phyloP scores from a whole-genome alignment of 2,113 vertebrate species.

The Colistium nudipinnis region DNA sequence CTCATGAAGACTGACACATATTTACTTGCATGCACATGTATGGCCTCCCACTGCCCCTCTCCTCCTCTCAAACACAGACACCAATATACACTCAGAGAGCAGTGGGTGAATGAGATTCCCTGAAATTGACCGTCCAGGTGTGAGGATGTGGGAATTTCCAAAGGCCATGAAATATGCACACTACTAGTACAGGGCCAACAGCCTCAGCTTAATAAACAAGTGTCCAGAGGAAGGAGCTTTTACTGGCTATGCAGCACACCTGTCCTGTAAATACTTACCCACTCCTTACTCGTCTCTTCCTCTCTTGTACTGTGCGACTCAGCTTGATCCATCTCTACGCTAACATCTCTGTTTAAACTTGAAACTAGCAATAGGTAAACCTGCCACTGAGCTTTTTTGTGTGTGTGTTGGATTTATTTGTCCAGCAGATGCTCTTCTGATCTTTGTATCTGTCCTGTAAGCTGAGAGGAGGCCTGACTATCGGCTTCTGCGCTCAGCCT shows the following conservation, averaged over 20 bases:
- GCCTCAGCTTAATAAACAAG: conserved; percentile 31
- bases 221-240: conserved; percentile 50
- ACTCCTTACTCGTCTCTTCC: conserved; percentile 9
- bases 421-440: conserved; percentile 24
- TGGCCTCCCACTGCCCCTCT: conserved; percentile 11
- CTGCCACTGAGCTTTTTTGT: not conserved
- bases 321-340: not conserved
- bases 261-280: conserved; percentile 51
- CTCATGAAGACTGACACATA: conserved; percentile 57
- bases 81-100: conserved; percentile 25
- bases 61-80: conserved; percentile 14
- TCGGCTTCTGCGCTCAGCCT: conserved; percentile 45
- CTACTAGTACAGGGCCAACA: conserved; percentile 33
- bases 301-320: not conserved
- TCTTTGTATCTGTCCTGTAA: conserved; percentile 25
- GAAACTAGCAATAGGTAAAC: not conserved
- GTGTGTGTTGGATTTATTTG: conserved; percentile 33
- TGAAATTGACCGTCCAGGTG: conserved; percentile 70
- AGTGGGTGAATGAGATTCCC: conserved; percentile 4
- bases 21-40: conserved; percentile 35
- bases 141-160: conserved; percentile 66
- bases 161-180: conserved; percentile 38
- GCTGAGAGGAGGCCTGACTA: conserved; percentile 38
- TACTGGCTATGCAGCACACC: conserved; percentile 54
- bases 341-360: not conserved